These are phyloP conservation scores for Cyanoliseus patagonus DNA, from an alignment of 2,113 vertebrate species.

Conservation along the genomic window DNA sequence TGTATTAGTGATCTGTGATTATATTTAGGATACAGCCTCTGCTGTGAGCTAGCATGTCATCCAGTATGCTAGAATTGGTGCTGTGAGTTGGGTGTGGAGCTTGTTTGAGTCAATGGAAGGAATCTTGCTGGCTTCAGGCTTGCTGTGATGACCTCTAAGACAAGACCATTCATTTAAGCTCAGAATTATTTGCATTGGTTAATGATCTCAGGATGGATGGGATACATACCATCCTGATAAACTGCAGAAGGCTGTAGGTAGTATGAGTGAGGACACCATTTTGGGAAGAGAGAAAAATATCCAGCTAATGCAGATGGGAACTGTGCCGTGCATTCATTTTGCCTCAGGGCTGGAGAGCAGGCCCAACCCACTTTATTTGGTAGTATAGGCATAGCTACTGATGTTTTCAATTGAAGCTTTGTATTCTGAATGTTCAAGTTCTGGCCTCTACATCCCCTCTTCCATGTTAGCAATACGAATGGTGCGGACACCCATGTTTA, in stretches of 20 bases:
- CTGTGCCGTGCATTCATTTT: neutral
- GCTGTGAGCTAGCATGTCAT: rapidly evolving
- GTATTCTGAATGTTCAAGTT: neutral
- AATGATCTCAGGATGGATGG: neutral
- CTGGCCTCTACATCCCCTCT: neutral
- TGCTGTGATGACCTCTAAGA: neutral
- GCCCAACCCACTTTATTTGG: neutral
- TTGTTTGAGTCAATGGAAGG: neutral
- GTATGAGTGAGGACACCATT: neutral
- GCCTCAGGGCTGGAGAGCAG: neutral
- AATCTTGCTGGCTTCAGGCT: neutral
- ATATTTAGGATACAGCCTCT: neutral
- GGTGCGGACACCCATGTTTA: rapidly evolving
- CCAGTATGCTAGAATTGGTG: neutral
- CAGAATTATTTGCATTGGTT: neutral
- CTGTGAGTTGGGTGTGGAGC: neutral
- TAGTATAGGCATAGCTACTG: neutral
- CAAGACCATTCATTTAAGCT: neutral
- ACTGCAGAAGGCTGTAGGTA: neutral
- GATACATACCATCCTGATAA: neutral
- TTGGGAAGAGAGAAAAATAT: neutral
- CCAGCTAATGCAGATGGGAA: neutral
- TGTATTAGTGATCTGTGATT: neutral
- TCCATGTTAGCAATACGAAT: neutral
- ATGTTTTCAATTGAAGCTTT: neutral